Evolutionary conservation across 2,888 invertebrate species (phyloP).

Genomic region (Morpho helenor): DNA sequence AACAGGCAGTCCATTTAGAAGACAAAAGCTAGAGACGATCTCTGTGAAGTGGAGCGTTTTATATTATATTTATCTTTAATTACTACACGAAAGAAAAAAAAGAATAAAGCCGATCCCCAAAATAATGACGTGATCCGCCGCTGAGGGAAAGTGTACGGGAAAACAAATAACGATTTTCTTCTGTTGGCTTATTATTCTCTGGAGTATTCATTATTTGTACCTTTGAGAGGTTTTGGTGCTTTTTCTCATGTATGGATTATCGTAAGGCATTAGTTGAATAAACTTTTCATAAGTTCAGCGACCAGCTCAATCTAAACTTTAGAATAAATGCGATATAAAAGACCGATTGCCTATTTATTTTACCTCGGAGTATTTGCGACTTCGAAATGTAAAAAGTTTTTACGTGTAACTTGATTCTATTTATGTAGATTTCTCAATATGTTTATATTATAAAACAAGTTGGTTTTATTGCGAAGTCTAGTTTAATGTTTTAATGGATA

Average conservation of each 20-base stretch:
- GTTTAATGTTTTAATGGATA: too few relatives aligned
- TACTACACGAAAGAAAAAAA: constrained; percentile 60
- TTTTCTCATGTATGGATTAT: constrained; percentile 31
- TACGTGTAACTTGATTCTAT: constrained; percentile 15
- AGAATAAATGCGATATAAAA: constrained; percentile 24
- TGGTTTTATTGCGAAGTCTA: too few relatives aligned
- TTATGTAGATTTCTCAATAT: constrained; percentile 6
- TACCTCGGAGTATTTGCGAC: constrained; percentile 21
- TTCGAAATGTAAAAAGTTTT: constrained; percentile 23
- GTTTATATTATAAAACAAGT: neutral
- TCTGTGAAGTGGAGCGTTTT: constrained; percentile 66
- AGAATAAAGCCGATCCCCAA: constrained; percentile 45
- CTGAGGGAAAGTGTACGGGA: constrained; percentile 57
- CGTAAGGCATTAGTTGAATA: constrained; percentile 22
- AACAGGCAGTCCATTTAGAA: constrained; percentile 63
- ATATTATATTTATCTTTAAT: constrained; percentile 79
- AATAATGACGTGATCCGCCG: constrained; percentile 70
- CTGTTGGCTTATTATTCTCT: constrained; percentile 75
- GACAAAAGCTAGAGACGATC: constrained; percentile 59
- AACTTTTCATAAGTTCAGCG: constrained; percentile 26
- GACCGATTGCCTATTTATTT: constrained; percentile 16
- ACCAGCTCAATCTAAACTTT: constrained; percentile 23
- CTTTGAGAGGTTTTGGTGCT: constrained; percentile 37
- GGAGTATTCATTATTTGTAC: constrained; percentile 68
- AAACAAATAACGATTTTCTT: constrained; percentile 76